Base-by-base conservation (phyloP, 2,888 invertebrate genomes). In the Siphlonurus alternatus region DNA sequence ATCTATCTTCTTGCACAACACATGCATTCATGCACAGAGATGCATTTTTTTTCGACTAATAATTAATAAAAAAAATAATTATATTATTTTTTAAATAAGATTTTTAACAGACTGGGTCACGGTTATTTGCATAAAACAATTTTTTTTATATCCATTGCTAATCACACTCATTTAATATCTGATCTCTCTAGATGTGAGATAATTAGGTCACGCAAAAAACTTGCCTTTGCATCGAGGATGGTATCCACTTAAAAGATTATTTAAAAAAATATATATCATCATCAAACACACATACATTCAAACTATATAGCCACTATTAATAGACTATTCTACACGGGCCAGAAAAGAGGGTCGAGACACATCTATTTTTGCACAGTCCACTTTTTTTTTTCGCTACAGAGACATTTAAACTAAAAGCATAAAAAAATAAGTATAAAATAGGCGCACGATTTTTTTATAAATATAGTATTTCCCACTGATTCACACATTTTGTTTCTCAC, bases 271-370 rank as follows among this genome's bases (percentile, higher is more conserved):
- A 38, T 15, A 38, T 38, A 10, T 38, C 15, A 38, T 38, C 5
- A 38, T 38, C 38, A 38, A 38, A 38, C 38, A 38, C 38, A 56
- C n/a, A 56, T 22, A 22, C 56, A 56, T 56, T 7, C 56, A 56
- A 56, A 22, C 56, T 56, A 38, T 38, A 38, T 38, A 38, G 38
- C 56, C 56, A 56, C 56, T 56, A 56, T 56, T 56, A 56, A 56
- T 56, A 56, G 56, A 56, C 56, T 56, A 56, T 56, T 56, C 56
- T 56, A 56, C n/a, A 56, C 56, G 56, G 56, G 56, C 56, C 56
- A 56, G 56, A 22, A 56, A 22, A 20, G 19, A n/a, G 56, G 56
- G 22, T n/a, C 56, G 56, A 56, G 56, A 56, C 56, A 56, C 56
- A 22, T 56, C 56, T 56, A 56, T 56, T 56, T 56, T 56, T 56